phyloP scores from a whole-genome alignment of 1,140 invertebrate genomes.

The Diplogasteroides magnus region DNA sequence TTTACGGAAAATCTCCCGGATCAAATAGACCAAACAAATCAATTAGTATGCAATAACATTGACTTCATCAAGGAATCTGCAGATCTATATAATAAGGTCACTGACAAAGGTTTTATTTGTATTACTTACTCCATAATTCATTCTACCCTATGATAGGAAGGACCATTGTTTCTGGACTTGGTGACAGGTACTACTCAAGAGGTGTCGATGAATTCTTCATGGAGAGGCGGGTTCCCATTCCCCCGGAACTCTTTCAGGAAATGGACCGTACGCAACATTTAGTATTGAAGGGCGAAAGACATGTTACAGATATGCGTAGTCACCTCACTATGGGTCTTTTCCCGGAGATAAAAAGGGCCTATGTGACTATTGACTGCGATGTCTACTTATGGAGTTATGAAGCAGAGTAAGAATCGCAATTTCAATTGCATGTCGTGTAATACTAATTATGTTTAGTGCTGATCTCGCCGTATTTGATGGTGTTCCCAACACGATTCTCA shows the following conservation, averaged over 20 bases:
- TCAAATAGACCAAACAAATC: not conserved
- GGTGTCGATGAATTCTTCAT: slow-evolving; percentile 18
- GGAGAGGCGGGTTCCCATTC: slow-evolving; percentile 31
- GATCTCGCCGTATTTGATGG: slow-evolving; percentile 56
- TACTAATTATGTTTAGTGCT: slow-evolving; percentile 37
- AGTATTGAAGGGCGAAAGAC: not conserved
- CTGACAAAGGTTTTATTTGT: not conserved
- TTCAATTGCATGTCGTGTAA: slow-evolving; percentile 1
- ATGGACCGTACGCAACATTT: slow-evolving; percentile 35
- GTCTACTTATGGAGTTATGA: slow-evolving; percentile 94
- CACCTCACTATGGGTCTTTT: slow-evolving; percentile 93
- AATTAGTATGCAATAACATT: not conserved
- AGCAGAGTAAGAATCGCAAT: slow-evolving; percentile 64
- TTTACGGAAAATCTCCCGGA: not conserved
- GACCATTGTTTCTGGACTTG: slow-evolving; percentile 19
- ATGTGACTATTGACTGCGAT: slow-evolving; percentile 93
- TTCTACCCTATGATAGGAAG: slow-evolving; percentile 3
- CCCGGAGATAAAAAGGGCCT: slow-evolving; percentile 87
- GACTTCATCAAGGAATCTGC: not conserved
- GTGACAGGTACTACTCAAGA: slow-evolving; percentile 16
- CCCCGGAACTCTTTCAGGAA: slow-evolving; percentile 38
- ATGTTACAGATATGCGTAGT: slow-evolving; percentile 76
- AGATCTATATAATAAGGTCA: not conserved
- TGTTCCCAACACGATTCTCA: slow-evolving; percentile 55
- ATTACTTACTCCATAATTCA: not conserved